A percentile compares a stretch with the other conserved stretches of the same genome.
phyloP scores from a whole-genome alignment of 2,888 invertebrate genomes.

The Tyria jacobaeae region DNA sequence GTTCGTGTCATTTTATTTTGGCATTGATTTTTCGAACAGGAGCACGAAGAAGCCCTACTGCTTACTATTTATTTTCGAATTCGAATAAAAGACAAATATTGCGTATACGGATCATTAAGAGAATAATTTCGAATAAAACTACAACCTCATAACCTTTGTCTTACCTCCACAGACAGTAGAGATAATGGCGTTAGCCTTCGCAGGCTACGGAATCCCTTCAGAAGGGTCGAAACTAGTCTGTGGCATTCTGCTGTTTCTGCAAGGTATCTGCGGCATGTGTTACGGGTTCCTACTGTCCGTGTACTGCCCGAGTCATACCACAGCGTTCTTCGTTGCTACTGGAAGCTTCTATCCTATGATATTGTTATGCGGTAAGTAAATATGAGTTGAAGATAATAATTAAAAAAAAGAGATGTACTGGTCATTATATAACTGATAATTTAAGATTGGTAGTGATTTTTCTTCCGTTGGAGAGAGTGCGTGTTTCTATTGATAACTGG shows the following conservation, averaged over 20 bases:
- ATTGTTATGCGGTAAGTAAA: slow-evolving; percentile 91
- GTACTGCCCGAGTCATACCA: slow-evolving; percentile 91
- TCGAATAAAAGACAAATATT: too few species aligned
- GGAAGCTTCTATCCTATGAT: slow-evolving; percentile 97
- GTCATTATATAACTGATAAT: too few species aligned
- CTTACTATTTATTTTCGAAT: background rate
- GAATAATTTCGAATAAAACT: background rate
- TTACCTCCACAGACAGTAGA: slow-evolving; percentile 70
- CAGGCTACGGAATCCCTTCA: slow-evolving; percentile 87
- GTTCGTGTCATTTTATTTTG: too few species aligned
- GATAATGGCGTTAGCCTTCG: slow-evolving; percentile 88
- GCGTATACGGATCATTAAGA: too few species aligned
- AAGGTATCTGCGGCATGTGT: slow-evolving; percentile 94
- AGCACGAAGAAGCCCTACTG: too few species aligned
- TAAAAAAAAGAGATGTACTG: too few species aligned
- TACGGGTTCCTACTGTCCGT: slow-evolving; percentile 95
- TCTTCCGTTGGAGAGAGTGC: too few species aligned
- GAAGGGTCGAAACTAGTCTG: slow-evolving; percentile 88
- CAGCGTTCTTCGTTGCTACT: slow-evolving; percentile 94
- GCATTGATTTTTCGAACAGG: background rate
- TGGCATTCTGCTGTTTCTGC: slow-evolving; percentile 88
- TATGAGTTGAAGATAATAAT: background rate
- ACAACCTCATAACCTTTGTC: background rate
- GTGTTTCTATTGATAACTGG: too few species aligned
- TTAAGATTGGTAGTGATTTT: too few species aligned